These are phyloP conservation scores for Diglossa cyanea DNA, from an alignment of 2,797 vertebrate species.

Conservation along the genomic window DNA sequence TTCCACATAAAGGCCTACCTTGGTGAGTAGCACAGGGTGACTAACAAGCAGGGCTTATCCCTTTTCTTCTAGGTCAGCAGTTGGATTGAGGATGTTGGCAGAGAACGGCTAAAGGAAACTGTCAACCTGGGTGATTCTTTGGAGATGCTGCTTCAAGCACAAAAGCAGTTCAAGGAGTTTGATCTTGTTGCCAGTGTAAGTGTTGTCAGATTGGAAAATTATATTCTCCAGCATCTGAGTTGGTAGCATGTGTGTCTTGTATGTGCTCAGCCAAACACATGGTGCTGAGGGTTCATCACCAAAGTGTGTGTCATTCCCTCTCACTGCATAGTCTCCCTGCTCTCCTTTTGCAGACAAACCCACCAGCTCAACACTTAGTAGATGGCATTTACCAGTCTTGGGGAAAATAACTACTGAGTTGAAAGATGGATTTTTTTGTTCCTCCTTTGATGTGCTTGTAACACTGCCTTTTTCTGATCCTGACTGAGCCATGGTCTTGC, in stretches of 20 bases:
- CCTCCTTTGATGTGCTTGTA: neutral
- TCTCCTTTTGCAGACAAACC: neutral
- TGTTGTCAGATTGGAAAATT: neutral
- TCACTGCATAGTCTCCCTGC: neutral
- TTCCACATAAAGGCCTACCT: neutral
- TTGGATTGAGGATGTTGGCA: conserved; percentile 88
- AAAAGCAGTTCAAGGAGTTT: conserved; percentile 84
- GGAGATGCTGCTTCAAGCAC: conserved; percentile 80
- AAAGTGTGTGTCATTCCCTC: neutral
- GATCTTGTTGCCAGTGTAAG: conserved; percentile 77
- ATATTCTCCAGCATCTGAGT: neutral
- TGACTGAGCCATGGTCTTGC: neutral
- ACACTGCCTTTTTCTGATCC: neutral
- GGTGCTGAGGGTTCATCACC: neutral
- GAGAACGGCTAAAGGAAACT: conserved; percentile 76
- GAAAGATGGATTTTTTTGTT: neutral
- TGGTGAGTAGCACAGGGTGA: neutral
- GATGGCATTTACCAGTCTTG: neutral
- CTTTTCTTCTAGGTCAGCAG: conserved; percentile 79
- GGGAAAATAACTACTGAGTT: neutral
- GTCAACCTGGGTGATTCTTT: conserved; percentile 80
- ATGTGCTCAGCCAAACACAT: neutral
- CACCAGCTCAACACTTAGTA: neutral
- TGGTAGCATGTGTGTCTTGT: neutral
- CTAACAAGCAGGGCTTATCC: neutral